phyloP scores from a whole-genome alignment of 2,113 vertebrate species.

The Chloroceryle aenea region DNA sequence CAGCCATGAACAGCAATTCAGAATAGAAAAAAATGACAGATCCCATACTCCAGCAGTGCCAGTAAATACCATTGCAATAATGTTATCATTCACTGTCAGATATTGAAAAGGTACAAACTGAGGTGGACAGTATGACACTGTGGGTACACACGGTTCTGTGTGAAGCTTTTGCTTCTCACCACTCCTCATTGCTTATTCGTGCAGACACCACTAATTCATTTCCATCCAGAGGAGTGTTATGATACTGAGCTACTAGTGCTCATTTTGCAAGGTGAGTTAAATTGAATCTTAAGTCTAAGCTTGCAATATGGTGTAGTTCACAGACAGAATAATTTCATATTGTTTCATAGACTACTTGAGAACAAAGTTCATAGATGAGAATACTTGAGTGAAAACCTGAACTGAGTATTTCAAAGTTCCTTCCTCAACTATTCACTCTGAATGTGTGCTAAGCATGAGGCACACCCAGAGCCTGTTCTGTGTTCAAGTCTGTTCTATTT shows the following conservation, averaged over 20 bases:
- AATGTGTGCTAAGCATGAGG: background rate
- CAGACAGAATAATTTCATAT: background rate
- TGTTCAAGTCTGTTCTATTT: background rate
- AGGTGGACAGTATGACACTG: slow-evolving; percentile 25
- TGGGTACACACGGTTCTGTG: background rate
- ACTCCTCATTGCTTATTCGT: background rate
- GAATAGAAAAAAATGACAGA: slow-evolving; percentile 42
- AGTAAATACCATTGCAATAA: slow-evolving; percentile 59
- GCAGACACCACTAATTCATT: slow-evolving; percentile 28
- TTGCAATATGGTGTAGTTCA: background rate
- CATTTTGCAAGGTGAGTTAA: slow-evolving; percentile 5
- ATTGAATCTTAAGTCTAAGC: slow-evolving; percentile 5
- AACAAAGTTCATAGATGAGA: background rate
- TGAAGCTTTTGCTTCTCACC: background rate
- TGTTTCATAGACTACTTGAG: background rate
- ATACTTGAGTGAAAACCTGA: background rate
- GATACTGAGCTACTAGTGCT: background rate
- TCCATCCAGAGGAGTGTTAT: background rate
- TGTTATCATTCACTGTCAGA: slow-evolving; percentile 65
- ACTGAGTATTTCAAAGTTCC: background rate
- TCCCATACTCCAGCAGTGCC: slow-evolving; percentile 36
- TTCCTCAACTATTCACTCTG: background rate
- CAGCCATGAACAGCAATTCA: slow-evolving; percentile 33
- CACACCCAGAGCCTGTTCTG: background rate
- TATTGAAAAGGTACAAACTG: slow-evolving; percentile 58